Evolutionary conservation across 1,140 invertebrate species (phyloP).

Genomic region (Araneus ventricosus): DNA sequence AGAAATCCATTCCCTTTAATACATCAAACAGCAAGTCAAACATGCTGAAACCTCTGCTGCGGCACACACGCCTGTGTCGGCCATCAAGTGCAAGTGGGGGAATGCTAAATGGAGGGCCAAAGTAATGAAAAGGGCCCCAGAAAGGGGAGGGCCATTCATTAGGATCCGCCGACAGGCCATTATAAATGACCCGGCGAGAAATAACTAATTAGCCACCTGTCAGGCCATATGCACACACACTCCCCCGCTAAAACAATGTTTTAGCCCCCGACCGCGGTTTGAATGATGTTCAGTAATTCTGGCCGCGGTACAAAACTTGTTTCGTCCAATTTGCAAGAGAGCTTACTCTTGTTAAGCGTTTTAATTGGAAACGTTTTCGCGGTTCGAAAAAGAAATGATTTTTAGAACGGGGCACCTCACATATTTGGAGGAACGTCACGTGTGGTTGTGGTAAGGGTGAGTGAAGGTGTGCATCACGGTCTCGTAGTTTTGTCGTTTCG

Average conservation of each 20-base stretch:
- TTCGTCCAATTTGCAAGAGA: constrained; percentile 73
- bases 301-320: constrained; percentile 61
- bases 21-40: constrained; percentile 70
- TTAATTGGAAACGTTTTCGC: constrained; percentile 75
- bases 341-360: constrained; percentile 73
- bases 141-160: constrained; percentile 75
- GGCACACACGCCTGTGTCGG: neutral
- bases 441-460: neutral
- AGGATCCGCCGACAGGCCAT: constrained; percentile 75
- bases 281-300: constrained; percentile 68
- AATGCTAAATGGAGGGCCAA: constrained; percentile 75
- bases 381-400: constrained; percentile 51
- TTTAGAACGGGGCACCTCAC: constrained; percentile 42
- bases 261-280: constrained; percentile 40
- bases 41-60: constrained; percentile 24
- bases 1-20: constrained; percentile 72
- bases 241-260: constrained; percentile 71
- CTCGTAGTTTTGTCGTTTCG: neutral
- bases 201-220: constrained; percentile 75
- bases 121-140: constrained; percentile 75
- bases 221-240: constrained; percentile 67
- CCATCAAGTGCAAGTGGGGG: constrained; percentile 68
- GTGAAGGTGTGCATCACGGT: neutral
- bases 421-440: constrained; percentile 38
- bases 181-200: constrained; percentile 75